phyloP scores from a whole-genome alignment of 2,797 vertebrate genomes.

The Urosaurus nigricauda region DNA sequence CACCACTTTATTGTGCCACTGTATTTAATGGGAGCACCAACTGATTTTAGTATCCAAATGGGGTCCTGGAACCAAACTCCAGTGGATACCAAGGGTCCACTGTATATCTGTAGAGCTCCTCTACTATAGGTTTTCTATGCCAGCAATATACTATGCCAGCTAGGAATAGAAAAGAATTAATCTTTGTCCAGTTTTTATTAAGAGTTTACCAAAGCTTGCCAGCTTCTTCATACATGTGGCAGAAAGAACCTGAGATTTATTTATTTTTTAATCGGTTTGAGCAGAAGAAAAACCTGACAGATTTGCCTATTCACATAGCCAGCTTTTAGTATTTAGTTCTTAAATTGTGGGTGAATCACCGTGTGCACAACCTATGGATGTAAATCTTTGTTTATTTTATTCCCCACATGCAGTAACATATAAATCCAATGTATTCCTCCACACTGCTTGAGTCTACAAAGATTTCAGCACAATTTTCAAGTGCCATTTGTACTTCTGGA shows the following conservation, averaged over 20 bases:
- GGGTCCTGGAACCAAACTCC: too few species aligned
- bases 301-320: neutral
- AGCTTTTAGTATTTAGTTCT: neutral
- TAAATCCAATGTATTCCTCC: too few species aligned
- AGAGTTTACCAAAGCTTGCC: neutral
- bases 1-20: too few species aligned
- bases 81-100: too few species aligned
- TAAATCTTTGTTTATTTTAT: too few species aligned
- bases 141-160: neutral
- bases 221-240: neutral
- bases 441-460: too few species aligned
- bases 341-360: neutral
- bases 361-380: neutral
- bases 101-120: neutral
- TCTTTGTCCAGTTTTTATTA: neutral
- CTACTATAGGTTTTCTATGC: neutral
- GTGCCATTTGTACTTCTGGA: too few species aligned
- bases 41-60: too few species aligned
- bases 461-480: too few species aligned
- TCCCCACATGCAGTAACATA: too few species aligned
- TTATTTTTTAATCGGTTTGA: too few species aligned
- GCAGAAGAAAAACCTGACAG: neutral
- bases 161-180: neutral
- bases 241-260: neutral
- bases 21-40: too few species aligned